A percentile compares a stretch with the other conserved stretches of the same genome.
Conservation (phyloP, 2,797 vertebrate genomes). For the Schizothorax lantsangensis region DNA sequence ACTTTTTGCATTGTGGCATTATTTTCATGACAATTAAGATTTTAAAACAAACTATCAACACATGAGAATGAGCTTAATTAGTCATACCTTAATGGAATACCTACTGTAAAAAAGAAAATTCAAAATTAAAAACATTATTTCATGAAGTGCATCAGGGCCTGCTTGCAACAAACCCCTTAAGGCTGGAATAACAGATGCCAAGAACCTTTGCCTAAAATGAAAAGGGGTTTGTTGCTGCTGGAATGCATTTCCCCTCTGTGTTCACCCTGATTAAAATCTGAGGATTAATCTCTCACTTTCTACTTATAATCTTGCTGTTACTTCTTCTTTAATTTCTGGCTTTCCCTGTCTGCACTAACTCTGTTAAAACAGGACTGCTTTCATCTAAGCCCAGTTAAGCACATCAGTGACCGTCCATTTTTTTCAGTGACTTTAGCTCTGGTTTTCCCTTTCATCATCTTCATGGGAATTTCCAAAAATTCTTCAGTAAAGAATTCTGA, state of each 20-base stretch:
- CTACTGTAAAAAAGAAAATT: background rate
- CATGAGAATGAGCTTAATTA: background rate
- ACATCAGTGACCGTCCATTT: background rate
- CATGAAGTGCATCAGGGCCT: background rate
- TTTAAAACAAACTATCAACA: background rate
- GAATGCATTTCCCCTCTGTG: background rate
- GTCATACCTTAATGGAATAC: background rate
- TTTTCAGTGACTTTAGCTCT: background rate
- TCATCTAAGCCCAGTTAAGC: conserved; percentile 13
- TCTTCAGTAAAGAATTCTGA: background rate
- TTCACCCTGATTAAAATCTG: background rate
- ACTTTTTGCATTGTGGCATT: background rate
- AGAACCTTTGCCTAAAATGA: background rate
- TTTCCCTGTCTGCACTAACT: conserved; percentile 15
- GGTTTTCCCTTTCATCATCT: background rate
- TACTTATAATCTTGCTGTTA: background rate
- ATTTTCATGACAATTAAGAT: background rate
- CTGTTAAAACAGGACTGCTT: background rate
- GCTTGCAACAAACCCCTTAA: background rate
- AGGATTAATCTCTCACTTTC: background rate
- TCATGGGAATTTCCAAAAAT: background rate
- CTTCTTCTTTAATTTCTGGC: background rate
- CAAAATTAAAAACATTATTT: background rate
- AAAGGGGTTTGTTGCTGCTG: background rate
- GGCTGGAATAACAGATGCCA: background rate